Conservation (phyloP, 2,797 vertebrate genomes). For the Tragelaphus oryx region DNA sequence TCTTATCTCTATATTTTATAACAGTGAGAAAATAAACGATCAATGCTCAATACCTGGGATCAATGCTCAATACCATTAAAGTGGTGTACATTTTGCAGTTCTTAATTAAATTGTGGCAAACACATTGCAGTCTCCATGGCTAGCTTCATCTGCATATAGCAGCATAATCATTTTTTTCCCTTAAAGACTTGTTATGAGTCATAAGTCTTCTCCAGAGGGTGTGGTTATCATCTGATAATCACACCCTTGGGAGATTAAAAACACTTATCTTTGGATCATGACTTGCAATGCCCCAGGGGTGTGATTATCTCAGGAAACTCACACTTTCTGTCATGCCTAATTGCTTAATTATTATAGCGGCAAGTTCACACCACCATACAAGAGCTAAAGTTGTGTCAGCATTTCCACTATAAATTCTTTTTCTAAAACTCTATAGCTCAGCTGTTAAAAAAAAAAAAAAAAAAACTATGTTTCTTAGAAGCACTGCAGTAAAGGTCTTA, state of each 20-base stretch:
- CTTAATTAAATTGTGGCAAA: constrained; percentile 71
- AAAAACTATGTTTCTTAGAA: constrained; percentile 54
- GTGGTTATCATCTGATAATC: constrained; percentile 82
- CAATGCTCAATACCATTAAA: constrained; percentile 8
- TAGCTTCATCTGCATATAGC: constrained; percentile 65
- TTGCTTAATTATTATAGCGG: constrained; percentile 84
- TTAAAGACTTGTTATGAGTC: constrained; percentile 76
- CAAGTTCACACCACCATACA: constrained; percentile 69
- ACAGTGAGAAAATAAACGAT: constrained; percentile 36
- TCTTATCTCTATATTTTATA: constrained; percentile 7
- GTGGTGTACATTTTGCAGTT: constrained; percentile 35
- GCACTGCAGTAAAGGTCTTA: constrained; percentile 18
- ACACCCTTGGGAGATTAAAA: constrained; percentile 81
- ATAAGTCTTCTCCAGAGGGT: constrained; percentile 76
- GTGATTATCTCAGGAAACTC: constrained; percentile 83
- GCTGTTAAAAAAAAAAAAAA: constrained; percentile 54
- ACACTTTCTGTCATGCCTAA: constrained; percentile 80
- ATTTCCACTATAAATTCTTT: constrained; percentile 72
- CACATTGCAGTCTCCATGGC: not conserved
- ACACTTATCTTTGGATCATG: constrained; percentile 82
- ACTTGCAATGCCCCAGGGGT: constrained; percentile 79
- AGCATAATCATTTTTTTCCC: constrained; percentile 74
- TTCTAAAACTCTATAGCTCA: constrained; percentile 70
- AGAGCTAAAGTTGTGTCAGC: constrained; percentile 75
- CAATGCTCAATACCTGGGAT: not conserved